Conservation (phyloP, 2,888 invertebrate species). For the Parasteatoda lunata region DNA sequence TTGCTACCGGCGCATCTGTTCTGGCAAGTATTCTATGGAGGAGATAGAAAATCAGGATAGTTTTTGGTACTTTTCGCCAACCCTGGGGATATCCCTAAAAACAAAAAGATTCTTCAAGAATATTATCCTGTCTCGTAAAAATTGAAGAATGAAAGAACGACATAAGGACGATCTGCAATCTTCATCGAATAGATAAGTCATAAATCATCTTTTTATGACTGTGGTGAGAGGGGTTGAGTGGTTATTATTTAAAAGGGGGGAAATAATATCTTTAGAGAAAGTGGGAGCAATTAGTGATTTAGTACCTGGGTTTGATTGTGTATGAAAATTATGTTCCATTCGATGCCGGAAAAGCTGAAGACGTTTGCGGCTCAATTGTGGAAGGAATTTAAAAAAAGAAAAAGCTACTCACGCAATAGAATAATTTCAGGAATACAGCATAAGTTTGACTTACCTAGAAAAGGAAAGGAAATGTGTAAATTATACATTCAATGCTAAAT, state of each 20-base stretch:
- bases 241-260: too few relatives aligned
- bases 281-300: too few relatives aligned
- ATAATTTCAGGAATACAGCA: not conserved
- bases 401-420: not conserved
- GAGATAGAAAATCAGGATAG: not conserved
- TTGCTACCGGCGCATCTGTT: not conserved
- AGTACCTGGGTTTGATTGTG: too few relatives aligned
- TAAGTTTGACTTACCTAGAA: not conserved
- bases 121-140: slow-evolving; percentile 2
- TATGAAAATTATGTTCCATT: too few relatives aligned
- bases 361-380: too few relatives aligned
- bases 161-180: not conserved
- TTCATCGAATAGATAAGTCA: too few relatives aligned
- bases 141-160: not conserved
- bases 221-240: too few relatives aligned
- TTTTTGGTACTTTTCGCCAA: not conserved
- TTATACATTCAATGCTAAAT: too few relatives aligned
- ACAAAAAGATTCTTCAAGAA: not conserved
- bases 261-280: too few relatives aligned
- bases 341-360: too few relatives aligned
- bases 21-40: not conserved
- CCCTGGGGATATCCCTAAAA: not conserved
- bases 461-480: not conserved
- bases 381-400: too few relatives aligned
- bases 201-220: too few relatives aligned